These are phyloP conservation scores for Atlantisia rogersi DNA, from an alignment of 2,113 vertebrate species.

Conservation along the genomic window DNA sequence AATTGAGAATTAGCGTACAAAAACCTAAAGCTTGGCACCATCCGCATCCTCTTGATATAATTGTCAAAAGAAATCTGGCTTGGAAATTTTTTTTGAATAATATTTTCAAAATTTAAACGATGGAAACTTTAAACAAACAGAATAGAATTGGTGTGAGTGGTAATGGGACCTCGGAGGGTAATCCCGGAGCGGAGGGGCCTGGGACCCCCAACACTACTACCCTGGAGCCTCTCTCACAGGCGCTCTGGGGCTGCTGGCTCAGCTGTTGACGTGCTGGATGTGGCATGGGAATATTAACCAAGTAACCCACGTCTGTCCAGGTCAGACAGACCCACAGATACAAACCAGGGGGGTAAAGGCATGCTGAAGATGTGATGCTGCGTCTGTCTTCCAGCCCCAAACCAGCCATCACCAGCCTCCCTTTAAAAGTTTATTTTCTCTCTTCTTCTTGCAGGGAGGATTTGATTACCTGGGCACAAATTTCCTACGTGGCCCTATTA, in stretches of 20 bases:
- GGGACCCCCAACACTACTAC: neutral
- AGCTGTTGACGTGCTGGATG: neutral
- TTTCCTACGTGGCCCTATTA: neutral
- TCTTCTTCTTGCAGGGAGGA: neutral
- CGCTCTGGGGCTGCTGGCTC: neutral
- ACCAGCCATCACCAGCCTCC: rapidly evolving
- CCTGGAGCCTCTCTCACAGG: too few relatives aligned
- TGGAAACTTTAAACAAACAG: constrained; percentile 70
- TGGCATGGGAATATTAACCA: rapidly evolving
- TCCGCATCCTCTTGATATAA: constrained; percentile 55
- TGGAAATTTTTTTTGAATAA: constrained; percentile 22
- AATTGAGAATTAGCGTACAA: constrained; percentile 73
- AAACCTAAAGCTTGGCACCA: constrained; percentile 64
- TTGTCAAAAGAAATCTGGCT: constrained; percentile 79
- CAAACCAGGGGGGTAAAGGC: rapidly evolving
- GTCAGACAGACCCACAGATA: neutral
- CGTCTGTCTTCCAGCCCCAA: rapidly evolving
- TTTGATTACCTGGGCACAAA: neutral
- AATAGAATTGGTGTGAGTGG: constrained; percentile 11
- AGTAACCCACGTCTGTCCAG: neutral
- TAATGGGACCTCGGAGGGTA: neutral
- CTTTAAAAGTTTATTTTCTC: neutral
- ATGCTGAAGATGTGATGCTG: rapidly evolving
- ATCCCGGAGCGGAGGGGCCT: neutral
- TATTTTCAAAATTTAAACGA: constrained; percentile 67